Percentiles rank a stretch among this genome's conserved stretches.
phyloP scores from a whole-genome alignment of 2,797 vertebrate species.

The Leptodactylus fallax region DNA sequence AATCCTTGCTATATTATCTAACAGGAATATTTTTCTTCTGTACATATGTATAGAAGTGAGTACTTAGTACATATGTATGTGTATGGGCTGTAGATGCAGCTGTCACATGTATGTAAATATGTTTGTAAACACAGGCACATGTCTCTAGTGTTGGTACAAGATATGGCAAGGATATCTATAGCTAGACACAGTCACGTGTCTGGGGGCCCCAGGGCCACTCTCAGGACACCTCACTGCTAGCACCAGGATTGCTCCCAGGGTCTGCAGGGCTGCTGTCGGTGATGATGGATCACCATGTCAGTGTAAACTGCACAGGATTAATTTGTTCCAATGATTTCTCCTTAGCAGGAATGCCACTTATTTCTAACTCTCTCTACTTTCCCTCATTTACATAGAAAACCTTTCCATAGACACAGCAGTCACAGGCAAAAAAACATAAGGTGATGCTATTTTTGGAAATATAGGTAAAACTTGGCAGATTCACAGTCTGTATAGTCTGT shows the following conservation, averaged over 20 bases:
- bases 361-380: slow-evolving; percentile 76
- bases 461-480: slow-evolving; percentile 65
- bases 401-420: slow-evolving; percentile 70
- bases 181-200: slow-evolving; percentile 59
- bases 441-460: no score
- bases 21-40: neutral
- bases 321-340: slow-evolving; percentile 98
- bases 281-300: slow-evolving; percentile 97
- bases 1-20: no score
- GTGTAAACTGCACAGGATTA: slow-evolving; percentile 97
- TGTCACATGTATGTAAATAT: neutral
- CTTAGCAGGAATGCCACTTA: slow-evolving; percentile 90
- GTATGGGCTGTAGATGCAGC: neutral
- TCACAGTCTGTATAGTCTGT: slow-evolving; percentile 82
- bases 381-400: slow-evolving; percentile 74
- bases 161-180: neutral
- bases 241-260: slow-evolving; percentile 91
- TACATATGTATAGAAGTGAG: neutral
- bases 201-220: slow-evolving; percentile 85
- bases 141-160: slow-evolving; percentile 3
- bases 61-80: neutral
- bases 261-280: slow-evolving; percentile 95
- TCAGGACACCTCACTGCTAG: slow-evolving; percentile 88
- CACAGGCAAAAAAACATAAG: slow-evolving; percentile 61
- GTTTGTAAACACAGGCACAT: slow-evolving; percentile 8